Base-by-base conservation (phyloP, 2,797 vertebrate species). In the Anas acuta region DNA sequence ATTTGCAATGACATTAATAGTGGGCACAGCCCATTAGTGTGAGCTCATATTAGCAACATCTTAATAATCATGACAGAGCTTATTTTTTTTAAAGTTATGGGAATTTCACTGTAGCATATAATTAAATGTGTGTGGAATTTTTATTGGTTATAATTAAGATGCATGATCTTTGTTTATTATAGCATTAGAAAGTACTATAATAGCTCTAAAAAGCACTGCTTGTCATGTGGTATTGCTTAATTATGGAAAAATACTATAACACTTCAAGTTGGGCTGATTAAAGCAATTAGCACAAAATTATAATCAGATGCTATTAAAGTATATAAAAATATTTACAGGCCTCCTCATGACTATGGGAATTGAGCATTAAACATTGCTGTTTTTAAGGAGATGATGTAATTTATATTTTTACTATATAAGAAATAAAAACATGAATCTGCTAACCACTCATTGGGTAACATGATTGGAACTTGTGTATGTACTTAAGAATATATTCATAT, bases 111-210 rank as follows among this genome's bases (percentile, higher is more conserved):
- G 95, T 94, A 96, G 90, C 89, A 82, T 95, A 96, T 97, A 98
- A 98, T 98, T 97, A 97, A 97, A 97, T 96, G 95, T 97, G 90
- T 96, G 96, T 77, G 94, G 91, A 97, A 97, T 96, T 95, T 97
- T 97, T 98, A 97, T 97, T 97, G 73, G 94, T 80, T 96, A 88
- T 97, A 97, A 98, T 98, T 97, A 97, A 98, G 97, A 97, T 84
- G 87, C 85, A 97, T 93, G 91, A 98, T 97, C 90, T 96, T 87
- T 98, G 91, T 97, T 96, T 96, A 97, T 97, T 95, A 95, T 79
- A 84, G 86, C 93, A 87, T 97, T 96, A 95, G 91, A 94, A 96
- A 95, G 83, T 89, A 72, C 60, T 82, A 13, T 91, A 97, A 92
- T 95, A 84, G 91, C 71, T 51, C 73, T 91, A 74, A 95, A 97